Conservation (phyloP, 2,888 invertebrate species). For the Campopleginae sp. region DNA sequence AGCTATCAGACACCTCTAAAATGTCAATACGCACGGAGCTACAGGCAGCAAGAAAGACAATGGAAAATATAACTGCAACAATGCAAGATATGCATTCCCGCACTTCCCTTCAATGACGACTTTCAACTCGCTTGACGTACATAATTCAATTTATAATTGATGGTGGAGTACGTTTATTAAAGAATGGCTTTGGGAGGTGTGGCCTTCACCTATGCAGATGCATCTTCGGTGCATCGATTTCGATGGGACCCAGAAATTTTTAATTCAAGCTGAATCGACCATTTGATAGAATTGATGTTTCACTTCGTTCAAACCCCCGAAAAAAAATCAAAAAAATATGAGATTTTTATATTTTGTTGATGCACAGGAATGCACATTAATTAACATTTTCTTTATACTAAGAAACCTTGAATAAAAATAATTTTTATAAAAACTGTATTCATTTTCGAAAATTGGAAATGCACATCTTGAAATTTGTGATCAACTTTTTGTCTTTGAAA, state of each 20-base stretch:
- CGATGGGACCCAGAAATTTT: background rate
- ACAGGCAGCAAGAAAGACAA: background rate
- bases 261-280: background rate
- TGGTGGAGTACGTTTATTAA: slow-evolving; percentile 37
- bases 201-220: slow-evolving; percentile 34
- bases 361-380: background rate
- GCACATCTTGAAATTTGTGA: background rate
- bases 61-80: slow-evolving; percentile 27
- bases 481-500: background rate
- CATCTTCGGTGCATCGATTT: slow-evolving; percentile 7
- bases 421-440: background rate
- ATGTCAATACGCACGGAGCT: slow-evolving; percentile 7
- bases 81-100: slow-evolving; percentile 11
- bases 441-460: background rate
- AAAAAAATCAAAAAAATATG: background rate
- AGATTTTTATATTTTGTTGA: background rate
- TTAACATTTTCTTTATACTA: no score
- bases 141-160: slow-evolving; percentile 51
- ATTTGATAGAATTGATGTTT: background rate
- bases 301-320: background rate
- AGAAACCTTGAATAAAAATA: background rate
- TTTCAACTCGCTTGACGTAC: slow-evolving; percentile 46
- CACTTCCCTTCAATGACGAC: slow-evolving; percentile 13
- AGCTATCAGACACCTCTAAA: slow-evolving; percentile 38
- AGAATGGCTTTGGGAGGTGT: slow-evolving; percentile 44